These are phyloP conservation scores for Nyctereutes procyonoides DNA, from an alignment of 2,113 vertebrate species.

Conservation along the genomic window DNA sequence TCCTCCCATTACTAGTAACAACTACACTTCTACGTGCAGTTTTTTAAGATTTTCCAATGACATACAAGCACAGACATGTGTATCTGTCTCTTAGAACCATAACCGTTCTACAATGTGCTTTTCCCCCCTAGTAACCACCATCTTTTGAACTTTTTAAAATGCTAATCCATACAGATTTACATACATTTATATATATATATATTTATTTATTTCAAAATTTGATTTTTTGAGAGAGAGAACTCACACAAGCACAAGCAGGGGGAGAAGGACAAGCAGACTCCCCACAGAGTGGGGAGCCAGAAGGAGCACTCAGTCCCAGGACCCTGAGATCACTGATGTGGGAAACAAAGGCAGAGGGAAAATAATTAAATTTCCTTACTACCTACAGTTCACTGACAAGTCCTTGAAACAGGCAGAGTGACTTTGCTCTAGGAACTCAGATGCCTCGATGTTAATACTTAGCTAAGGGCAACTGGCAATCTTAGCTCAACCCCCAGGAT, in stretches of 20 bases:
- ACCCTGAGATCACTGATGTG: not conserved
- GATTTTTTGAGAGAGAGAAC: not conserved
- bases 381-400: not conserved
- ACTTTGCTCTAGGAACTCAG: not conserved
- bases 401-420: not conserved
- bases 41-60: not conserved
- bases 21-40: not conserved
- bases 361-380: not conserved
- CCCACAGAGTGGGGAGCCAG: not conserved
- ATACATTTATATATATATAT: not conserved
- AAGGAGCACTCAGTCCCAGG: not conserved
- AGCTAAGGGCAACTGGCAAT: not conserved
- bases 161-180: not conserved
- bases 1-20: not conserved
- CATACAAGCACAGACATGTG: not conserved
- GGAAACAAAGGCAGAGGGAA: not conserved
- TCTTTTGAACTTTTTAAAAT: not conserved
- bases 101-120: not conserved
- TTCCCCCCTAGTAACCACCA: not conserved
- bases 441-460: not conserved
- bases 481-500: not conserved
- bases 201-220: not conserved
- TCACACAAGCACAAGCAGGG: not conserved
- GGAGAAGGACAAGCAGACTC: not conserved
- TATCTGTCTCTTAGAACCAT: not conserved